Conservation (phyloP, 2,888 invertebrate genomes). For the Megalurothrips usitatus region DNA sequence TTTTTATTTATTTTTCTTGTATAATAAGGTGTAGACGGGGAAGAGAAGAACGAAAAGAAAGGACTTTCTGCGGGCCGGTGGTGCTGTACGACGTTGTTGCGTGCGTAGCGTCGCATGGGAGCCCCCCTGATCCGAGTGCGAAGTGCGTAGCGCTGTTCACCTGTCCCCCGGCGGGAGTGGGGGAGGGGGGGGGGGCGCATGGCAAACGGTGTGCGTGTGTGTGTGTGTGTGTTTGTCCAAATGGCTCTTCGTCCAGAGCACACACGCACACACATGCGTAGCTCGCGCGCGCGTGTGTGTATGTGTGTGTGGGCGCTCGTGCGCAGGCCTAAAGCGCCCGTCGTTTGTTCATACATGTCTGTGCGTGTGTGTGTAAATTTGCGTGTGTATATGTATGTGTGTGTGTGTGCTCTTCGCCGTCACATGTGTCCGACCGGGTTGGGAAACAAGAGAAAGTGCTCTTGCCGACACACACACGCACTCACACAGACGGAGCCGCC, state of each 20-base stretch:
- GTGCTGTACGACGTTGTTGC: too few species aligned
- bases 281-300: background rate
- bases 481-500: background rate
- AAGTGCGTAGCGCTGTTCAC: conserved; percentile 4
- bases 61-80: too few species aligned
- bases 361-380: background rate
- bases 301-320: background rate
- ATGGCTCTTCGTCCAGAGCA: background rate
- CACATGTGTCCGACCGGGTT: conserved; percentile 24
- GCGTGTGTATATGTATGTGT: background rate
- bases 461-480: background rate
- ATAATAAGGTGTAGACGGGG: too few species aligned
- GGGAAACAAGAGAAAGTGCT: conserved; percentile 26
- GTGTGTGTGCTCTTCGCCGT: background rate
- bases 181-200: background rate
- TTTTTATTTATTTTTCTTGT: too few species aligned
- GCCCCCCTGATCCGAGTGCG: background rate
- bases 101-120: too few species aligned
- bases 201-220: background rate
- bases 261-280: too few species aligned
- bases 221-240: background rate
- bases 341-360: too few species aligned
- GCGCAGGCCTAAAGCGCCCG: too few species aligned
- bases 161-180: background rate
- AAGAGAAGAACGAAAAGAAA: too few species aligned